phyloP scores from a whole-genome alignment of 2,797 vertebrate genomes.

The Sebastolobus altivelis region DNA sequence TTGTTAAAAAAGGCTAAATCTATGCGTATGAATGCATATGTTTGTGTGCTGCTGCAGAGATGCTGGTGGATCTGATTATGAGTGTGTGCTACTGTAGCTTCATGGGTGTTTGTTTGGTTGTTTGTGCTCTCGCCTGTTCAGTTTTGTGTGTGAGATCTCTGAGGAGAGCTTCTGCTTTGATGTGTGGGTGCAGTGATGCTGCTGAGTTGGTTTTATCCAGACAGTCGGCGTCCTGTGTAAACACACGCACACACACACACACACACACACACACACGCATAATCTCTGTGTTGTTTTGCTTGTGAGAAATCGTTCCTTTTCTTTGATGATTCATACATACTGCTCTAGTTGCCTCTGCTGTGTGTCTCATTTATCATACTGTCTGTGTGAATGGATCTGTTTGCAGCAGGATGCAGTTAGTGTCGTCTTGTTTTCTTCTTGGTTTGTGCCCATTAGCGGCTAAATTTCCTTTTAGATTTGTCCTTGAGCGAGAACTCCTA shows the following conservation, averaged over 20 bases:
- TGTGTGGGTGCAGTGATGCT: conserved; percentile 60
- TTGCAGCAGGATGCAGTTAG: neutral
- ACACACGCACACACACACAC: conserved; percentile 27
- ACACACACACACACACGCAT: conserved; percentile 27
- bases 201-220: conserved; percentile 56
- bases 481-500: neutral
- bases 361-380: neutral
- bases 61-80: conserved; percentile 15
- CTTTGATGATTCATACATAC: conserved; percentile 31
- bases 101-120: conserved; percentile 11
- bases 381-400: neutral
- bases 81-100: neutral
- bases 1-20: conserved; percentile 14
- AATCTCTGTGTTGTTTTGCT: conserved; percentile 14
- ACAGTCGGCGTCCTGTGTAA: conserved; percentile 35
- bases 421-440: neutral
- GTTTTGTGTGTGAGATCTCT: conserved; percentile 36
- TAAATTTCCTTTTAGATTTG: conserved; percentile 5
- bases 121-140: conserved; percentile 8
- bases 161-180: conserved; percentile 52
- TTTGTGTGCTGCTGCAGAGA: conserved; percentile 2
- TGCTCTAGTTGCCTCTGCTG: neutral
- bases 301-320: conserved; percentile 15
- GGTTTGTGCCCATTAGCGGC: conserved; percentile 13
- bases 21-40: conserved; percentile 20